Percentiles rank a stretch among this genome's conserved stretches.
Evolutionary conservation across 1,140 invertebrate species (phyloP).

Genomic region (Heliconius hewitsoni): DNA sequence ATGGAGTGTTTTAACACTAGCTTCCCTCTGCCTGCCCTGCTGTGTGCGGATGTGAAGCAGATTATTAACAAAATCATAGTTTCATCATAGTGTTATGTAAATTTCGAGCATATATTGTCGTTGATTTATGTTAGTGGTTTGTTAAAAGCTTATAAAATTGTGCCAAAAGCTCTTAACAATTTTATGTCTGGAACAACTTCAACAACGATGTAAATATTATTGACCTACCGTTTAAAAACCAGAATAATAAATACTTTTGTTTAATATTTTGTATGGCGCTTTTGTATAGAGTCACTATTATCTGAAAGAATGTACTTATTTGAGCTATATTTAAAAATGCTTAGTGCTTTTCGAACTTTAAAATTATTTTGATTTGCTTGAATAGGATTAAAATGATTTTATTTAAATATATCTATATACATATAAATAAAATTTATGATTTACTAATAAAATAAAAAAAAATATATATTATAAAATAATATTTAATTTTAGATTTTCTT

Average conservation of each 20-base stretch:
- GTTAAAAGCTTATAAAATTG: background rate
- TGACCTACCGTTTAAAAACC: slow-evolving; percentile 1
- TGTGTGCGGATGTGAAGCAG: too few species aligned
- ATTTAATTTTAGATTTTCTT: background rate
- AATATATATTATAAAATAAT: background rate
- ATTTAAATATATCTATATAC: background rate
- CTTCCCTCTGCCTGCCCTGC: too few species aligned
- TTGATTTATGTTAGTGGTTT: background rate
- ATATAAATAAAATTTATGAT: background rate
- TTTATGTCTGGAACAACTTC: background rate
- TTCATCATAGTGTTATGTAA: background rate
- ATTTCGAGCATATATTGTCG: background rate
- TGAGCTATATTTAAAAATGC: background rate
- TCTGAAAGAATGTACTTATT: background rate
- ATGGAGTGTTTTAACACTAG: too few species aligned
- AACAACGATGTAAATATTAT: background rate
- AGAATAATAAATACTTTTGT: background rate
- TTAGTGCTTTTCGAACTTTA: background rate
- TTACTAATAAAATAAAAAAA: background rate
- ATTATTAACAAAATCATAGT: too few species aligned
- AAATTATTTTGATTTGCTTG: background rate
- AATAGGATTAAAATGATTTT: background rate
- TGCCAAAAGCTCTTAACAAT: background rate
- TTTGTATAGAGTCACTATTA: background rate
- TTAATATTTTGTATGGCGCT: background rate